Base-by-base conservation (phyloP, 2,797 vertebrate species). In the Urosaurus nigricauda region DNA sequence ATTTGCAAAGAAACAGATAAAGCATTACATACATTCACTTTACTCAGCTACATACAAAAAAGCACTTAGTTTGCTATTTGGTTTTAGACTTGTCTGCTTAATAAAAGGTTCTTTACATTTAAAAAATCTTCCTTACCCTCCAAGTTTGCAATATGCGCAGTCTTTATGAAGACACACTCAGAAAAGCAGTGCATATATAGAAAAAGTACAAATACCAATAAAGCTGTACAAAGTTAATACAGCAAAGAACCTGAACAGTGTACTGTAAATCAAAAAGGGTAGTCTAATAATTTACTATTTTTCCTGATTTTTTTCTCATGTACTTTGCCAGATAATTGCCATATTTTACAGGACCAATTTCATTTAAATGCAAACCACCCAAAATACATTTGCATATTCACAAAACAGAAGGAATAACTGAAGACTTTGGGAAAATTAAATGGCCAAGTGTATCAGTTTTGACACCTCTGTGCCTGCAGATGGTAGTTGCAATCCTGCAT, bases 1-100 rank as follows among this genome's bases (percentile, higher is more conserved):
- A 97, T 97, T 97, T 96, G 96, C 96, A 96, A 96, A 96, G 96
- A 97, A 87, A 96, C 88, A 88, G 94, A 96, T 94, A 96, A 89
- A 93, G 96, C 96, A 91, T 95, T 96, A 96, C 91, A 95, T 95
- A 92, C 37, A 84, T 90, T 81, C 71, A 86, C 90, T 90, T 88
- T 53, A 35, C 35, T 90, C 87, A 78, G 82, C 95, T 96, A 96
- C 95, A 74, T 96, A 96, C 80, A 95, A 93, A 97, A 95, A 95
- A 96, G 95, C 95, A 91, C 84, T 91, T 94, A 89, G 93, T 47
- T 56, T 89, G 92, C 92, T 95, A 90, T 93, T 94, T 89, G 90
- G 58, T 91, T 87, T 89, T 83, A 9, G 87, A 95, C 93, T 91
- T 83, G 89, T 92, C 91, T 92, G 86, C 88, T 93, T 29, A 14